These are phyloP conservation scores for Centropristis striata DNA, from an alignment of 2,113 vertebrate genomes.

Conservation along the genomic window DNA sequence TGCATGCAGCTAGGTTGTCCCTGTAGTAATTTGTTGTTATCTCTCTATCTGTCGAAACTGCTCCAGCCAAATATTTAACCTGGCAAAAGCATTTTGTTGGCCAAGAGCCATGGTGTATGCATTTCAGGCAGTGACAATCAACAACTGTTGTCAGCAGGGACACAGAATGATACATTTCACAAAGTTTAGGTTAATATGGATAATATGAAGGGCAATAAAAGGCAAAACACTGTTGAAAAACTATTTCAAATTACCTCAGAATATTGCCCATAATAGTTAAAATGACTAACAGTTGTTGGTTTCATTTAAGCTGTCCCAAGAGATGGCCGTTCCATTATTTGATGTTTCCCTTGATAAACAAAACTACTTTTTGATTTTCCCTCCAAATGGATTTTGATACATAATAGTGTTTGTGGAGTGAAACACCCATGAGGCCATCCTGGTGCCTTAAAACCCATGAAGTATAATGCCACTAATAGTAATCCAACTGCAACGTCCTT, in stretches of 20 bases:
- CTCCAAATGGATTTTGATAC: slow-evolving; percentile 8
- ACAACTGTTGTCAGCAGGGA: slow-evolving; percentile 16
- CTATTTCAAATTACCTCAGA: not conserved
- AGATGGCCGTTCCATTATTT: not conserved
- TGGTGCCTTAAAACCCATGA: not conserved
- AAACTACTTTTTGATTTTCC: slow-evolving; percentile 12
- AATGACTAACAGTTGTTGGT: slow-evolving; percentile 25
- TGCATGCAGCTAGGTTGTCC: not conserved
- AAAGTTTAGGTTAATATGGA: slow-evolving; percentile 8
- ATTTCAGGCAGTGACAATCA: slow-evolving; percentile 14
- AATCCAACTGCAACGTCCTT: not conserved
- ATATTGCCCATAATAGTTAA: not conserved
- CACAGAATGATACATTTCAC: not conserved
- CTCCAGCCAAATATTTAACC: slow-evolving; percentile 23
- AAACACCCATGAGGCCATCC: slow-evolving; percentile 1
- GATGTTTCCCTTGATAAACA: slow-evolving; percentile 16
- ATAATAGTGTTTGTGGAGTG: not conserved
- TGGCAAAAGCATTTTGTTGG: slow-evolving; percentile 16
- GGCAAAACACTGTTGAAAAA: not conserved
- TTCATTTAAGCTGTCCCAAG: slow-evolving; percentile 23
- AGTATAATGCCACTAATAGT: not conserved
- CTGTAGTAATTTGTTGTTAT: slow-evolving; percentile 9
- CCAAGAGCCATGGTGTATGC: not conserved
- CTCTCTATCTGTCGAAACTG: not conserved
- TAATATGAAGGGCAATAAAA: slow-evolving; percentile 3